A percentile compares a stretch with the other conserved stretches of the same genome.
These are phyloP conservation scores for Gallirallus australis DNA, from an alignment of 2,797 vertebrate species.

Conservation along the genomic window DNA sequence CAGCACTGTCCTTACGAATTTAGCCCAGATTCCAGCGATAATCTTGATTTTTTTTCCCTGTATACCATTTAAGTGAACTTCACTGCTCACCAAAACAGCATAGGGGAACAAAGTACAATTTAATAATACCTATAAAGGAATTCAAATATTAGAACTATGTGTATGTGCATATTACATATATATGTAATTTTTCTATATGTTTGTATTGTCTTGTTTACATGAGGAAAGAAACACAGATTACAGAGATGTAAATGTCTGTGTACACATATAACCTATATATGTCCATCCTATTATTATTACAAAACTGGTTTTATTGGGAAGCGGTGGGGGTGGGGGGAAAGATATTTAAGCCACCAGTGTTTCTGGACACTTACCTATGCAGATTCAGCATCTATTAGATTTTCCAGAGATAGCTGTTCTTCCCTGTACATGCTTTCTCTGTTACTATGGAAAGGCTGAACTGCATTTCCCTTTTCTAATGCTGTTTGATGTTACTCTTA, in stretches of 20 bases:
- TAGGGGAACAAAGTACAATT: background rate
- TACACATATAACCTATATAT: background rate
- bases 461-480: background rate
- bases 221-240: background rate
- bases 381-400: background rate
- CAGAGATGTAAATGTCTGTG: background rate
- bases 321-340: fast-evolving
- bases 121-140: background rate
- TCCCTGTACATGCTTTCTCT: background rate
- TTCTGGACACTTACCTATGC: background rate
- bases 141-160: background rate
- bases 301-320: fast-evolving
- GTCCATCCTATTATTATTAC: background rate
- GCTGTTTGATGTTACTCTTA: background rate
- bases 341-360: background rate
- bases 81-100: background rate
- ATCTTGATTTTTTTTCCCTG: background rate
- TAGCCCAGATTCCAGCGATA: background rate
- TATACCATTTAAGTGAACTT: background rate
- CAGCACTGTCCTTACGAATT: background rate
- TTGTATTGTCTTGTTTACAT: background rate
- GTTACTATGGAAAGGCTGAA: background rate
- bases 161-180: background rate
- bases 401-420: background rate
- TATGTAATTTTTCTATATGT: background rate